phyloP scores from a whole-genome alignment of 2,113 vertebrate species.

The Hoplias malabaricus region DNA sequence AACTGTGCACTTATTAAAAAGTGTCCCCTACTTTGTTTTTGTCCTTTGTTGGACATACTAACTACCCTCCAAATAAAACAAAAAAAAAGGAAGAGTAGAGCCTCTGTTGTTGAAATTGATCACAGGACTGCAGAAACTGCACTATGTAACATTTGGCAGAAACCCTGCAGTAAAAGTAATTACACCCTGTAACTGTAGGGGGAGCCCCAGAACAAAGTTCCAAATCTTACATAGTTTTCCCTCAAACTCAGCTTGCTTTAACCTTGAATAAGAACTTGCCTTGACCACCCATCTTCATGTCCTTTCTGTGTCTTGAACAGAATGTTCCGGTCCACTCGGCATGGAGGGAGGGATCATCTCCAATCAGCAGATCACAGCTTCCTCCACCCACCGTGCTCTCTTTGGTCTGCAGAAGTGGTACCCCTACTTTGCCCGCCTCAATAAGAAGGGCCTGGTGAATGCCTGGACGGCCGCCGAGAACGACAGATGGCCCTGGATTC shows the following conservation, averaged over 20 bases:
- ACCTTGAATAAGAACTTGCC: background rate
- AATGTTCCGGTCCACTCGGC: slow-evolving; percentile 93
- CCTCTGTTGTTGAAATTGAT: no score
- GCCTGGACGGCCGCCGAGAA: slow-evolving; percentile 99
- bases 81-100: no score
- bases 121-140: no score
- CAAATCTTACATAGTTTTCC: background rate
- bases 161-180: no score
- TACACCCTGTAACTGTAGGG: no score
- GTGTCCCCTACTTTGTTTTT: no score
- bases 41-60: no score
- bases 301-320: slow-evolving; percentile 64
- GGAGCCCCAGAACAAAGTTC: no score
- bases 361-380: slow-evolving; percentile 98
- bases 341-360: slow-evolving; percentile 98
- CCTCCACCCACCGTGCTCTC: slow-evolving; percentile 94
- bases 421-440: slow-evolving; percentile 95
- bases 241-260: background rate
- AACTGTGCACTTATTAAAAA: no score
- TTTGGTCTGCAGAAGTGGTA: slow-evolving; percentile 99
- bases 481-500: slow-evolving; percentile 99
- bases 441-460: slow-evolving; percentile 98
- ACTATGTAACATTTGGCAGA: no score
- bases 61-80: no score
- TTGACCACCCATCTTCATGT: background rate